Conservation (phyloP, 2,888 invertebrate genomes). For the Archips xylosteana region DNA sequence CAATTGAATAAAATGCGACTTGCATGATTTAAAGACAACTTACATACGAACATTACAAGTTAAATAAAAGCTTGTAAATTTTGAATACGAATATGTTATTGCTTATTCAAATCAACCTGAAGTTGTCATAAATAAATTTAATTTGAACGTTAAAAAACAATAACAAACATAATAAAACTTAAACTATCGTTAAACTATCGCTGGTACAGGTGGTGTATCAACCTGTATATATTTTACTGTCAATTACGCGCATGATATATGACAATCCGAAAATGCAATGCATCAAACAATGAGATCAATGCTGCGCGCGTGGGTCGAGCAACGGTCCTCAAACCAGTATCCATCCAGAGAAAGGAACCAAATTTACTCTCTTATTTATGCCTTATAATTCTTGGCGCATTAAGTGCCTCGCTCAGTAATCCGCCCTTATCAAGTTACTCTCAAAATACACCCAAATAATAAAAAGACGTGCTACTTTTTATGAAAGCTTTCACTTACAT, state of each 20-base stretch:
- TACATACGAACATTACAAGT: too few species aligned
- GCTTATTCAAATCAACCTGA: constrained; percentile 53
- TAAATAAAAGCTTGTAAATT: too few species aligned
- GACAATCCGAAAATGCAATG: constrained; percentile 76
- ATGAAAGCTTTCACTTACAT: constrained; percentile 14
- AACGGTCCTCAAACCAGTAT: constrained; percentile 80
- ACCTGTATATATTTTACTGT: constrained; percentile 54
- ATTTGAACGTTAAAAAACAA: too few species aligned
- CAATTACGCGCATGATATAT: constrained; percentile 56
- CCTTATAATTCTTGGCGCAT: constrained; percentile 18
- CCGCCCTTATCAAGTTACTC: constrained; percentile 26
- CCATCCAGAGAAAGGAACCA: constrained; percentile 42
- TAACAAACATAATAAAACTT: too few species aligned
- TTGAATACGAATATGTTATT: too few species aligned
- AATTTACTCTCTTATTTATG: constrained; percentile 36
- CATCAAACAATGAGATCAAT: constrained; percentile 75
- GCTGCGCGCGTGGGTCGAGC: constrained; percentile 65
- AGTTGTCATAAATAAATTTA: too few species aligned
- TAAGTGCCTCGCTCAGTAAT: constrained; percentile 23
- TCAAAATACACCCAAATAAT: constrained; percentile 4
- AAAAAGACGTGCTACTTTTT: constrained; percentile 4
- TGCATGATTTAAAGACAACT: too few species aligned
- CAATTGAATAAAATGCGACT: too few species aligned
- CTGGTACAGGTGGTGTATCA: too few species aligned
- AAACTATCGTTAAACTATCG: too few species aligned